Evolutionary conservation across 2,113 vertebrate genomes (phyloP).

Genomic region (Paratilapia polleni): DNA sequence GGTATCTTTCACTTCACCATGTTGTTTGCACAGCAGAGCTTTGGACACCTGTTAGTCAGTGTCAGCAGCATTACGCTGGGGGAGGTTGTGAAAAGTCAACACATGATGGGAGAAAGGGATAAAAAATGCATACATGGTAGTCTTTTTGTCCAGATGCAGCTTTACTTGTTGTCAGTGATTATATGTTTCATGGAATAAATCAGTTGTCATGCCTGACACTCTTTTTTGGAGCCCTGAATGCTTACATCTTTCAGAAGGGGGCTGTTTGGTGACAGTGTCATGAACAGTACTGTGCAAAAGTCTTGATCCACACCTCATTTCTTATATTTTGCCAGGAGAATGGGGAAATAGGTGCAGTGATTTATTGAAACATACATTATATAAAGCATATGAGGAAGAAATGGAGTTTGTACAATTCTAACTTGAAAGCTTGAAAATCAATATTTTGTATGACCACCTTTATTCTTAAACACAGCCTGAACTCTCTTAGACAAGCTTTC

Average conservation of each 20-base stretch:
- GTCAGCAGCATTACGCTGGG: no score
- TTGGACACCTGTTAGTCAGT: neutral
- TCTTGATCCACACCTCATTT: neutral
- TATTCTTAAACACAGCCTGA: neutral
- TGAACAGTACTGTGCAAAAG: neutral
- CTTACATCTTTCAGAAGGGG: neutral
- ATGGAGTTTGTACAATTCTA: neutral
- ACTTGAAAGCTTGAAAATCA: neutral
- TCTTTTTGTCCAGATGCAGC: neutral
- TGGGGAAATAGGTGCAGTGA: neutral
- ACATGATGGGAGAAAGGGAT: neutral
- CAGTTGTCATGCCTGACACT: neutral
- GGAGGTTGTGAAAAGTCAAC: neutral
- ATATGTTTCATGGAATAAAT: neutral
- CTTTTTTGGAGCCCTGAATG: neutral
- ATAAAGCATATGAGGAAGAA: neutral
- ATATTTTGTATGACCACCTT: neutral
- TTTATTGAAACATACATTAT: neutral
- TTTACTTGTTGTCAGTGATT: neutral
- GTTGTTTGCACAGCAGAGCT: neutral
- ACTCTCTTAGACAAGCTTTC: no score
- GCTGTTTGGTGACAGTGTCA: neutral
- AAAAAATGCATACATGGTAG: neutral
- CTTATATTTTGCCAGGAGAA: neutral
- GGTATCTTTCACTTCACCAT: neutral